Evolutionary conservation across 2,113 vertebrate genomes (phyloP), one percentile per base, ranked within the genome.

Genomic region (Psittacula cyanocephala): DNA sequence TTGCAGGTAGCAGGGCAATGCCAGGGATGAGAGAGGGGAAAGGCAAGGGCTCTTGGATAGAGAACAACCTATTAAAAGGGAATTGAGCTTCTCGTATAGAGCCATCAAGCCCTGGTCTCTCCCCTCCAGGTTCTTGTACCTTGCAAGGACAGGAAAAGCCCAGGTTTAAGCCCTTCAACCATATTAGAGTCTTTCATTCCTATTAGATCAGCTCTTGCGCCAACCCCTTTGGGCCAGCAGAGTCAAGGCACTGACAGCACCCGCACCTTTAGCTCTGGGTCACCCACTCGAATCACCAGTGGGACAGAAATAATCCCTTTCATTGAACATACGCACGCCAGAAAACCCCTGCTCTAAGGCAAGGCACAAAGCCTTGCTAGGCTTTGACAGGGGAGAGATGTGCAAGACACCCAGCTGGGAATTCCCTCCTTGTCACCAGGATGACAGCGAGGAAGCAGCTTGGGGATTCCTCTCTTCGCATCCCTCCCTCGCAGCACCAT

Each of bases 21-120:
- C 72, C 72, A 55, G 93, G 80, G 88, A 33, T 8, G 65, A 88
- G 88, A 5, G 4, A 84, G 92, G 93, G 92, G 85, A 91, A 75
- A 95, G 82, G 86, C 33, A 7, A 96, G 90, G 65, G 37, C 86
- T 95, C 82, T 94, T 13, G 39, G 65, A 27, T 23, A 84, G 80
- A 77, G 95, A 97, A 81, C 88, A 95, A 85, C 25, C 88, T 35
- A 93, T 96, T 96, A 94, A 96, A 94, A 76, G 89, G 84, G 94
- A 96, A 87, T 85, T 95, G 69, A 93, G 83, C 68, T 53, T 79
- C 92, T 87, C n/a, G 5, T 8, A 68, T 15, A 85, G 88, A 96
- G 91, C 92, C 80, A 96, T 93, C 95, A 87, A 90, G 75, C 62
- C 86, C 80, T 43, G 72, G 57, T 78, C 69, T 70, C 80, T 89